Base-by-base conservation (phyloP, 1,140 invertebrate species). In the Stenopsyche tienmushanensis region DNA sequence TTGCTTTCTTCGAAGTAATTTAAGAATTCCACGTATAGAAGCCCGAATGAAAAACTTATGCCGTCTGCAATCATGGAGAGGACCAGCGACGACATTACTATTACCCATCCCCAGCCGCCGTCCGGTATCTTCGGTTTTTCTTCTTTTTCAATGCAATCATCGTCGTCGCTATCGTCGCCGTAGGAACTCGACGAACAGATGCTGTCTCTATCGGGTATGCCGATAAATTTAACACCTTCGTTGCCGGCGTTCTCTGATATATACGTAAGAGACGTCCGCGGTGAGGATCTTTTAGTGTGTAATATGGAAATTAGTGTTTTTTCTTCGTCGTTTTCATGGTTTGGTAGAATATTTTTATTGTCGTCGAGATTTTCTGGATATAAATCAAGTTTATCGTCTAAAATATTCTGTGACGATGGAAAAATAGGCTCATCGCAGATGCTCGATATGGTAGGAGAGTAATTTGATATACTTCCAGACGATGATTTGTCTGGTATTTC, bases 31-130 rank as follows among this genome's bases (percentile, higher is more conserved):
- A 90, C 88, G 72, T 92, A 94, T 13, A 97, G 84, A 0, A 97
- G 78, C 0, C 95, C 95, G 75, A 97, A 96, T 0, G 93, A 94
- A 73, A 96, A 96, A 25, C 92, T 93, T 8, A 97, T 88, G 0
- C 95, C 96, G 76, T 98, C 96, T n/a, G 93, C 92, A n/a, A 97
- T 91, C 78, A 96, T 86, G 21, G 92, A 94, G 41, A 95, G 88
- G 34, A 95, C 73, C 57, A 97, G 84, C 0, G 92, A 93, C 0
- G 92, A 86, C 2, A 88, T 74, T 0, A 96, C 93, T 0, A 97
- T 90, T 8, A 96, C 84, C 94, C 94, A 96, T 0, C 94, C 93
- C 86, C 87, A 93, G 24, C 86, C 86, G 8, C 88, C 88, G 62
- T 90, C 88, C 0, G 88, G 88, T 20, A 88, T 83, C 23, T 79